Conservation (phyloP, 2,888 invertebrate genomes). For the Orthonevra nobilis region DNA sequence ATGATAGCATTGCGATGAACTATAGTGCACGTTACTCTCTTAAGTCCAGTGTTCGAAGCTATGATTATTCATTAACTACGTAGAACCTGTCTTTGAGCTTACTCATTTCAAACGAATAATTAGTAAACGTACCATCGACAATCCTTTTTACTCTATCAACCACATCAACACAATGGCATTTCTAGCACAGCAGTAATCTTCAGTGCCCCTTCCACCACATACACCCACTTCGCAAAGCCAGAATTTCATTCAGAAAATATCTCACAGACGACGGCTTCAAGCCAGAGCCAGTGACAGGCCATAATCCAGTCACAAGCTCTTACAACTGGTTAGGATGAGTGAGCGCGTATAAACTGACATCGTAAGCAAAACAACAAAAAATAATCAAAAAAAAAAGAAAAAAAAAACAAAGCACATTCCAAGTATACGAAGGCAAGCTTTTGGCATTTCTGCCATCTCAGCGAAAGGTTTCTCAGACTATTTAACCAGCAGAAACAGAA, state of each 20-base stretch:
- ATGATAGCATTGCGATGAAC: no score
- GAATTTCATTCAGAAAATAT: slow-evolving; percentile 67
- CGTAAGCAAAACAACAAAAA: no score
- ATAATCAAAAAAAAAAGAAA: not conserved
- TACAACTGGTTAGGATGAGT: slow-evolving; percentile 29
- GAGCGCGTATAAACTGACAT: not conserved
- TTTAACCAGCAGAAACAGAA: slow-evolving; percentile 29
- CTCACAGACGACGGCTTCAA: slow-evolving; percentile 37
- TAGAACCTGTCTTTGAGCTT: no score
- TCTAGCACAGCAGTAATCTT: slow-evolving; percentile 11
- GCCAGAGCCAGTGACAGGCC: no score
- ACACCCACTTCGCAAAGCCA: not conserved
- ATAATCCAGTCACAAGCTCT: no score
- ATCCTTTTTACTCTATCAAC: no score
- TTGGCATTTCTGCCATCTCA: slow-evolving; percentile 44
- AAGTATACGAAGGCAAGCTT: slow-evolving; percentile 34
- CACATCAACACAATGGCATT: no score
- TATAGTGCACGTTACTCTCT: no score
- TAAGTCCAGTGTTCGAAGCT: no score
- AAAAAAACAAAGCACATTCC: slow-evolving; percentile 12
- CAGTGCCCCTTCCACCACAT: slow-evolving; percentile 8
- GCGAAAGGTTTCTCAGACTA: slow-evolving; percentile 54
- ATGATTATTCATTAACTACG: no score
- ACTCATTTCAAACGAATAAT: no score
- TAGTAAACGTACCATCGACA: no score